Evolutionary conservation across 2,888 invertebrate species (phyloP), one percentile per base, ranked within the genome.

Genomic region (Rhogogaster chlorosoma): DNA sequence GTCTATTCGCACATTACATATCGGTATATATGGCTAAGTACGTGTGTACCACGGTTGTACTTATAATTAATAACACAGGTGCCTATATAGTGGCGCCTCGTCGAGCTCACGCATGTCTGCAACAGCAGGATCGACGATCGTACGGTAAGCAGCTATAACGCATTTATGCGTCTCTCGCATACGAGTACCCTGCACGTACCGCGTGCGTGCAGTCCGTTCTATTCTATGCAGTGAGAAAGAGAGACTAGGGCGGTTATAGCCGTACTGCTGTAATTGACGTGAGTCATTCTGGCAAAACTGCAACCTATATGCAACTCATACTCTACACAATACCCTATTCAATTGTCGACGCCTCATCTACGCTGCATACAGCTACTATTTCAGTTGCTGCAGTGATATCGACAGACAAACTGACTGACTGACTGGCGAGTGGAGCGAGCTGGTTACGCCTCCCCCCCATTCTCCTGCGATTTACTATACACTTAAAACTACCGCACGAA

Each of bases 1-100:
- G 38, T 38, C 38, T 38, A 70, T 22, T n/a, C 36, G n/a, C n/a
- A 32, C 7, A 53, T 53, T 32, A 38, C n/a, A 18, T 49, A 26
- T 29, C n/a, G 22, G 7, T 61, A 57, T 57, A n/a, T 57, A 57
- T 9, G 53, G 26, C 22, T 38, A 75, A 22, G 26, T 36, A 49
- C 45, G 29, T 18, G 12, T 22, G 10, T 45, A 42, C 42, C 12
- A 6, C 32, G 49, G 10, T 22, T 75, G 75, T 49, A 75, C 12
- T 75, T 75, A 75, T 75, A 49, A 75, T 75, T 75, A 75, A 75
- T 75, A 75, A 49, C 45, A 29, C 75, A 75, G 75, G 75, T 75
- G 42, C 45, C 18, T 49, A 53, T 53, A 7, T 53, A 61, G 7
- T 26, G 75, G 75, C 75, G 75, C 49, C 75, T 75, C 75, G 15